Conservation (phyloP, 2,113 vertebrate genomes). For the Lethenteron camtschaticum region DNA sequence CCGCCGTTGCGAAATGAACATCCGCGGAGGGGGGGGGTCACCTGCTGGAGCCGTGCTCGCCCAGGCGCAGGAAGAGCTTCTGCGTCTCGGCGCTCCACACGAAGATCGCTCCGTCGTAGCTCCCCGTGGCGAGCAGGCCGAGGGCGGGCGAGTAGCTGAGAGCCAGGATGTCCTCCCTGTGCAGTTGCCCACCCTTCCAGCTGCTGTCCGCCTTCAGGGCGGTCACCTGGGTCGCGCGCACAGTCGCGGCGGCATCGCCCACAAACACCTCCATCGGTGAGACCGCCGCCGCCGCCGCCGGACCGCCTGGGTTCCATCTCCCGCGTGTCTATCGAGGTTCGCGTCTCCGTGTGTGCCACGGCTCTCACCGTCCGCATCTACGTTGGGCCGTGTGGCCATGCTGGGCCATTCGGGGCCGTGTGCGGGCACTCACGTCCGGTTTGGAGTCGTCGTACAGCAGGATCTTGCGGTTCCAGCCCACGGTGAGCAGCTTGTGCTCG, state of each 20-base stretch:
- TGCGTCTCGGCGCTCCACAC: constrained; percentile 19
- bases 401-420: no score
- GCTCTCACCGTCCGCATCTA: no score
- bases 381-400: no score
- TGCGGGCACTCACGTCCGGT: constrained; percentile 16
- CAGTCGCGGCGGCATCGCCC: no score
- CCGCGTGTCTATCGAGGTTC: no score
- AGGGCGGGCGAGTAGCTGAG: constrained; percentile 14
- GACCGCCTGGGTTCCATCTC: no score
- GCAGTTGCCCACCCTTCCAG: constrained; percentile 16
- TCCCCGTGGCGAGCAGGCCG: constrained; percentile 16
- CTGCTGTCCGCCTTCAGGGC: constrained; percentile 12
- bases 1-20: no score
- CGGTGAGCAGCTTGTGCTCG: constrained; percentile 20
- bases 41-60: background rate
- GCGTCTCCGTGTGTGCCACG: no score
- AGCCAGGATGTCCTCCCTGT: constrained; percentile 15
- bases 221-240: no score
- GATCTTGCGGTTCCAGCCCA: constrained; percentile 24
- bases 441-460: constrained; percentile 18
- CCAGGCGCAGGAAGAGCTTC: constrained; percentile 11
- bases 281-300: no score
- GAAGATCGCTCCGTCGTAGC: constrained; percentile 19
- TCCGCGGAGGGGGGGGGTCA: no score
- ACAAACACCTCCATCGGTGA: no score